Conservation (phyloP, 2,113 vertebrate species). For the Phylloscopus trochilus region DNA sequence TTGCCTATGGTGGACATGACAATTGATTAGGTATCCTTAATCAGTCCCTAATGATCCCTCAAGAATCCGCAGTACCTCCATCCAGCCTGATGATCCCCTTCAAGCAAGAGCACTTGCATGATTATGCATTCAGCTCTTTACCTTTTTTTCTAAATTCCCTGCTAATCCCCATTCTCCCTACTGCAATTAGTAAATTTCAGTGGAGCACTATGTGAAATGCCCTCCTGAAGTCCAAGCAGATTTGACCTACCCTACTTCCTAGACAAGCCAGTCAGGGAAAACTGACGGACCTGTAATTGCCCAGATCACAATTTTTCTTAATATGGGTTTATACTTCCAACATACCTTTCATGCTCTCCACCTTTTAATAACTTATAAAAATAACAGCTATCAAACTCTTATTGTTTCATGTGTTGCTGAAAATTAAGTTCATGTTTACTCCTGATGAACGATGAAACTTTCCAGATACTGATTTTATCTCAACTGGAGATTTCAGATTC, state of each 20-base stretch:
- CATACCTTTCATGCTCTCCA: neutral
- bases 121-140: neutral
- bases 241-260: neutral
- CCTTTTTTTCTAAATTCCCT: neutral
- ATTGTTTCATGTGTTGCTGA: neutral
- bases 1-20: neutral
- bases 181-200: neutral
- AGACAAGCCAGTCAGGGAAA: neutral
- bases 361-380: neutral
- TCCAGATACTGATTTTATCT: neutral
- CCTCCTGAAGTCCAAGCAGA: neutral
- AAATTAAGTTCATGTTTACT: neutral
- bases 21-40: conserved; percentile 10
- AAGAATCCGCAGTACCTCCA: neutral
- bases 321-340: neutral
- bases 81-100: neutral
- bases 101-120: neutral
- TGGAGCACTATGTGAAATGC: neutral
- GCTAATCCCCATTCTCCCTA: neutral
- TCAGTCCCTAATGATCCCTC: neutral
- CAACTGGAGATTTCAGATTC: neutral
- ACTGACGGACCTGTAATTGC: neutral
- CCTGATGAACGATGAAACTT: neutral
- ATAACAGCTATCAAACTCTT: neutral
- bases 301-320: neutral